Percentiles rank a stretch among this genome's conserved stretches.
phyloP scores from a whole-genome alignment of 1,140 invertebrate genomes.

The Drosophila aff. region DNA sequence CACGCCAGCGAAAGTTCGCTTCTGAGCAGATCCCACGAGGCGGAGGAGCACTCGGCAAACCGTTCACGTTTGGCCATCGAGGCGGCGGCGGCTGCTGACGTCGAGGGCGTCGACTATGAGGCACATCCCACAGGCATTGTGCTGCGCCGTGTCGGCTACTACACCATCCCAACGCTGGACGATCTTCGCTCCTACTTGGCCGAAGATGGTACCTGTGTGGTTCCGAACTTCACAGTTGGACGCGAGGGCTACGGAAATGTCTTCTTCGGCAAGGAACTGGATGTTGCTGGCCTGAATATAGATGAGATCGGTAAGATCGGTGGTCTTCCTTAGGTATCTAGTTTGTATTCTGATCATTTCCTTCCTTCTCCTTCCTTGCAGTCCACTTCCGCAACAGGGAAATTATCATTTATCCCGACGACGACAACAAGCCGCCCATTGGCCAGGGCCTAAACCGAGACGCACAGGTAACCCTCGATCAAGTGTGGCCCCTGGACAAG shows the following conservation, averaged over 20 bases:
- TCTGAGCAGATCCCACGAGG: slow-evolving; percentile 55
- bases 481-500: slow-evolving; percentile 97
- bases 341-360: neutral
- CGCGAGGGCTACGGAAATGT: slow-evolving; percentile 96
- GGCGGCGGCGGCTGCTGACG: slow-evolving; percentile 22
- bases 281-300: slow-evolving; percentile 95
- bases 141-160: slow-evolving; percentile 92
- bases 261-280: slow-evolving; percentile 93
- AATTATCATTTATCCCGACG: slow-evolving; percentile 90
- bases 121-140: slow-evolving; percentile 88
- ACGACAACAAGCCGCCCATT: slow-evolving; percentile 90
- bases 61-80: slow-evolving; percentile 56
- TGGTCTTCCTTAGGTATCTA: neutral
- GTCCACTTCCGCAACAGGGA: slow-evolving; percentile 92
- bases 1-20: slow-evolving; percentile 64
- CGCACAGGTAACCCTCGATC: slow-evolving; percentile 96
- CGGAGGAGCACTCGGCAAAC: slow-evolving; percentile 30
- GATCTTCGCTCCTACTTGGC: slow-evolving; percentile 89
- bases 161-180: slow-evolving; percentile 92
- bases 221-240: slow-evolving; percentile 96
- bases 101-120: slow-evolving; percentile 73
- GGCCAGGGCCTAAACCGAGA: slow-evolving; percentile 95
- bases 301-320: slow-evolving; percentile 90
- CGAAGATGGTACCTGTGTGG: slow-evolving; percentile 92
- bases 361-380: slow-evolving; percentile 60